These are phyloP conservation scores for Scaptomyza montana DNA, from an alignment of 1,140 invertebrate species.

Conservation along the genomic window DNA sequence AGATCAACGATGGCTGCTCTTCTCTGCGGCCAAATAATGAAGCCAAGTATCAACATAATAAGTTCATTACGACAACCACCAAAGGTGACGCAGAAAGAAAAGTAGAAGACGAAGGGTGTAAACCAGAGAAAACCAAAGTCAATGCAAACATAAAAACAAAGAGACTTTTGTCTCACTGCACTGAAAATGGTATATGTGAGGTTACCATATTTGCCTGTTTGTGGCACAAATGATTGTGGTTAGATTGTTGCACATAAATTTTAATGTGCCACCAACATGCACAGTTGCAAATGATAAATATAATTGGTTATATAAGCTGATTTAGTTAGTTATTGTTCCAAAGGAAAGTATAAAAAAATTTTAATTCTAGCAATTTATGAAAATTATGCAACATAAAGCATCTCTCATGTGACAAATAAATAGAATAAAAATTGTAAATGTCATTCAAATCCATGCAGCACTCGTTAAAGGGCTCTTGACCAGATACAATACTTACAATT, in stretches of 20 bases:
- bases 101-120: slow-evolving; percentile 22
- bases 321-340: too few species aligned
- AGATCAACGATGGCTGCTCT: slow-evolving; percentile 52
- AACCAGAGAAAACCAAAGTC: slow-evolving; percentile 46
- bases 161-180: slow-evolving; percentile 47
- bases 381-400: not conserved
- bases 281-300: slow-evolving; percentile 17
- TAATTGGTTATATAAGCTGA: too few species aligned
- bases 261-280: not conserved
- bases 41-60: slow-evolving; percentile 79
- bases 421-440: not conserved
- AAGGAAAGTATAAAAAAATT: too few species aligned
- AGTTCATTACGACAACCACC: slow-evolving; percentile 61
- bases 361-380: not conserved
- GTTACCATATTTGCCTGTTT: slow-evolving; percentile 58
- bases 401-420: not conserved
- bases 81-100: slow-evolving; percentile 31
- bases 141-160: slow-evolving; percentile 65
- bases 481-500: not conserved
- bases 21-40: slow-evolving; percentile 47
- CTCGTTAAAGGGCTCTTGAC: not conserved
- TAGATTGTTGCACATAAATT: too few species aligned
- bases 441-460: not conserved
- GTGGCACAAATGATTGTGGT: slow-evolving; percentile 67
- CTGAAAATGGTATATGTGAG: too few species aligned